Conservation (phyloP, 1,140 invertebrate species). For the Linepithema humile region DNA sequence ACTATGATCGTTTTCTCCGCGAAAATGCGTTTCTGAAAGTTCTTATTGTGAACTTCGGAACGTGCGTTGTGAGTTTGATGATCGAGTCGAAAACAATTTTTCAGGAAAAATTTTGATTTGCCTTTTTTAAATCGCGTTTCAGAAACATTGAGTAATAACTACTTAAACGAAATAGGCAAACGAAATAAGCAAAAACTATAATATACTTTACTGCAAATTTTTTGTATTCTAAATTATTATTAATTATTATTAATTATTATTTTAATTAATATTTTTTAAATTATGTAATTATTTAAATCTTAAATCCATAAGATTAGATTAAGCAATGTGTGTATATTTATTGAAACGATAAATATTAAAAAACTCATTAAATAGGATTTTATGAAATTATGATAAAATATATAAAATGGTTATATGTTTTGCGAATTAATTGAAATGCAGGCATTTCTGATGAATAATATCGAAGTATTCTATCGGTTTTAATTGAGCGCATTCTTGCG, state of each 20-base stretch:
- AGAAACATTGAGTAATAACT: background rate
- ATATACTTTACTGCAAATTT: background rate
- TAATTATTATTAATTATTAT: background rate
- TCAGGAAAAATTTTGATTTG: background rate
- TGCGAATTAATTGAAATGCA: background rate
- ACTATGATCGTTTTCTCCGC: background rate
- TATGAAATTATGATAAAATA: background rate
- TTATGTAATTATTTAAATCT: background rate
- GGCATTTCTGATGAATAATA: slow-evolving; percentile 10
- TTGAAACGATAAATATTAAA: background rate
- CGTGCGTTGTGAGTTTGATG: background rate
- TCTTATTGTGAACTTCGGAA: too few relatives aligned
- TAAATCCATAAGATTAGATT: background rate
- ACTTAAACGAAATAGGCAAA: too few relatives aligned
- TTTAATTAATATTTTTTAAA: background rate
- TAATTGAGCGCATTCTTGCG: slow-evolving; percentile 44
- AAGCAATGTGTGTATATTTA: background rate
- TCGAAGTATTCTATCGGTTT: slow-evolving; percentile 9
- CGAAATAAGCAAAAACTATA: background rate
- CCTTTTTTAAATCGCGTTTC: background rate
- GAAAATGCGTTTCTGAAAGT: slow-evolving; percentile 5
- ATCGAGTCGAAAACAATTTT: slow-evolving; percentile 28
- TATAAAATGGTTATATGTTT: background rate
- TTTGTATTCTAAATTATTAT: background rate
- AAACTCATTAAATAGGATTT: background rate